Conservation (phyloP, 2,113 vertebrate genomes). For the Tetrax tetrax region DNA sequence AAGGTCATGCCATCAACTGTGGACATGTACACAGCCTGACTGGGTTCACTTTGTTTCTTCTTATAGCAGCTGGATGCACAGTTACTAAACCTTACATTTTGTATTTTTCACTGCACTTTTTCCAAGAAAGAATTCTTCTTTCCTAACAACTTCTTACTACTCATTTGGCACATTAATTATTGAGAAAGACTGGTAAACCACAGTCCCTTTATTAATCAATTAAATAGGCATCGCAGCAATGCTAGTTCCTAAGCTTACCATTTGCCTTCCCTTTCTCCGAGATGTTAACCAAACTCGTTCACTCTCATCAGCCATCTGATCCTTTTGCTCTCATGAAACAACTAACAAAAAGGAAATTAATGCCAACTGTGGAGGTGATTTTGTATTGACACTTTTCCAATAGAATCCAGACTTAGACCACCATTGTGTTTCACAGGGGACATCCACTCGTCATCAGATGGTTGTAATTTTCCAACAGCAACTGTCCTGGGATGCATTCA, state of each 20-base stretch:
- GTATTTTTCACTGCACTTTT: background rate
- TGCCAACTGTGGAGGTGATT: slow-evolving; percentile 2
- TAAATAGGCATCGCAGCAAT: background rate
- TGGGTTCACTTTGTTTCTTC: background rate
- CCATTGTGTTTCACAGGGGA: background rate
- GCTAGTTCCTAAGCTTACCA: background rate
- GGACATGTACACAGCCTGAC: background rate
- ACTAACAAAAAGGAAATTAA: slow-evolving; percentile 25
- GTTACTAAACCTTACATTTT: background rate
- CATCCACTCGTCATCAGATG: background rate
- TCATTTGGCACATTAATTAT: background rate
- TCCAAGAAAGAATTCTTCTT: background rate
- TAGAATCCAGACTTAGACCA: slow-evolving; percentile 17
- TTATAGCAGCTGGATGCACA: background rate
- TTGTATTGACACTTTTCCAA: slow-evolving; percentile 14
- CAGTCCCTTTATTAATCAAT: background rate
- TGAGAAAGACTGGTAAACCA: background rate
- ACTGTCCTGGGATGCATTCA: background rate
- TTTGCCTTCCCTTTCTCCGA: background rate
- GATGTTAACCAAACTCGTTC: background rate
- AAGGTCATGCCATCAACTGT: background rate
- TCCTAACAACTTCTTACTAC: background rate
- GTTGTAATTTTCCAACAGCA: background rate
- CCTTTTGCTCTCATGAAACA: background rate
- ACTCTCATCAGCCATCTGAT: background rate